Base-by-base conservation (phyloP, 2,113 vertebrate species). In the Chloroceryle aenea region DNA sequence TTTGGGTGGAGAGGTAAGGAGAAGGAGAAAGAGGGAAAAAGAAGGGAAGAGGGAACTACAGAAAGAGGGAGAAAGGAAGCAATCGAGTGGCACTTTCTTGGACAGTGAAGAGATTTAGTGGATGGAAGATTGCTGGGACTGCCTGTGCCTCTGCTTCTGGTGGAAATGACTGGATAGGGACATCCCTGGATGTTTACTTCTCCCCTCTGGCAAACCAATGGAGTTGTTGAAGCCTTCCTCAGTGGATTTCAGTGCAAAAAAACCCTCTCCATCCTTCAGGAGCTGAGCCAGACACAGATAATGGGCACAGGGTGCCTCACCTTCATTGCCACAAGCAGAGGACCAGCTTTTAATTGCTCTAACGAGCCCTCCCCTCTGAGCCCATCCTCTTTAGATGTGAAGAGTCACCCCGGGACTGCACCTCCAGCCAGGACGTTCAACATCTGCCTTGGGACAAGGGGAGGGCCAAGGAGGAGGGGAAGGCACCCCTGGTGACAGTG, bases 291-390 rank as follows among this genome's bases (percentile, higher is more conserved):
- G 42, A 18, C 36, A 22, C 4, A 16, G 59, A 12, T 72, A 15
- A 52, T 38, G 29, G n/a, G 50, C 36, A 38, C 6, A 20, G 50
- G 22, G 27, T 52, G 14, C 50, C 56, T 71, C 58, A 23, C 22
- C 32, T 1, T 1, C 58, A n/a, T 17, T 15, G 13, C 34, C 3
- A 3, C 0, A 5, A 62, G 78, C 55, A 34, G 56, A 22, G 52
- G 26, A 20, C 77, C 5, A 3, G 59, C 86, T 96, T 89, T 90
- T 82, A 78, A 71, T 45, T 71, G 87, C 89, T 74, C 59, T 85
- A 53, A 71, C 89, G 74, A 62, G 75, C 61, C 21, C 5, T 63
- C 77, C 56, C 77, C 36, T 58, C 81, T 50, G 47, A 83, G 38
- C 84, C 34, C 22, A 9, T 48, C 88, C 20, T 36, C 86, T 95